phyloP scores from a whole-genome alignment of 2,113 vertebrate genomes.

The Uropsilus gracilis region DNA sequence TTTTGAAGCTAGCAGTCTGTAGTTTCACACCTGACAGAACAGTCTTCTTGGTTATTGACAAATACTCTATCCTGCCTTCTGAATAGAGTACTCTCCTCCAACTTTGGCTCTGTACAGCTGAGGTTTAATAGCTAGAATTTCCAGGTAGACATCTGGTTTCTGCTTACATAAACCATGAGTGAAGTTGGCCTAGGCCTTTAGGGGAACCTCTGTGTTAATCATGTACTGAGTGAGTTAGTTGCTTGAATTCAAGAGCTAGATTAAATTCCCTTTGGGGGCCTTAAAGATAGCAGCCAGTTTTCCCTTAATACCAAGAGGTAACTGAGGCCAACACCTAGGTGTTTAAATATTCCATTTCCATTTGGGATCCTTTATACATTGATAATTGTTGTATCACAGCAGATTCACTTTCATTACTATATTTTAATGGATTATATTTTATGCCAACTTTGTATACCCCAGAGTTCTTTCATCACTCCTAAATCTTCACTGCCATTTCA shows the following conservation, averaged over 20 bases:
- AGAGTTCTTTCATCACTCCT: no score
- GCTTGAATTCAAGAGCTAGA: neutral
- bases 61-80: neutral
- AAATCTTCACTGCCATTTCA: no score
- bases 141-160: neutral
- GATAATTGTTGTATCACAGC: no score
- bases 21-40: neutral
- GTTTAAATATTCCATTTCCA: neutral
- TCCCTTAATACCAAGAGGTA: neutral
- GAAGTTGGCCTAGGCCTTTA: neutral
- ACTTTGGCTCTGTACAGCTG: neutral
- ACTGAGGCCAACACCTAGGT: neutral
- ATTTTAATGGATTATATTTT: no score
- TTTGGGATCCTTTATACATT: no score
- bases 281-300: neutral
- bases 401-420: no score
- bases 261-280: no score
- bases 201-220: neutral
- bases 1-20: neutral
- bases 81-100: neutral
- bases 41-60: neutral
- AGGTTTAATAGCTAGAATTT: neutral
- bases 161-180: neutral
- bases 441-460: no score
- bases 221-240: fast-evolving